A percentile compares a stretch with the other conserved stretches of the same genome.
These are phyloP conservation scores for Poeciliopsis infans DNA, from an alignment of 2,797 vertebrate genomes.

Conservation along the genomic window DNA sequence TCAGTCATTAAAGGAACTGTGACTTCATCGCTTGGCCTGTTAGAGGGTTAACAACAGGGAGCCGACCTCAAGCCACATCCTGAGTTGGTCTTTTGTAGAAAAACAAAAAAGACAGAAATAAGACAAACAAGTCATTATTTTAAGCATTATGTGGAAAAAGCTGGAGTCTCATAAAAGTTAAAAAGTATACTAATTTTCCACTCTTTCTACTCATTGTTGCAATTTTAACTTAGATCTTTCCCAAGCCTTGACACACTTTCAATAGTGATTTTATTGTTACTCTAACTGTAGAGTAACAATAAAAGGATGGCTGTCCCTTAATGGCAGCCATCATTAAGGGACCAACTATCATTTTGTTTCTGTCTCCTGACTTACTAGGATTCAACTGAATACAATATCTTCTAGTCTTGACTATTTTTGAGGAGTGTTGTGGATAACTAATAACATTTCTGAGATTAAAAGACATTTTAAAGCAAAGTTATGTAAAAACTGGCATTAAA, in stretches of 20 bases:
- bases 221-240: not conserved
- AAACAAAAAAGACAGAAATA: not conserved
- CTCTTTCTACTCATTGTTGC: not conserved
- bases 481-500: no score
- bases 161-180: not conserved
- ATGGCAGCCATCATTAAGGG: not conserved
- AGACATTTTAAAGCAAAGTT: no score
- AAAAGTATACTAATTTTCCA: no score
- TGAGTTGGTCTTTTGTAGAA: not conserved
- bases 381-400: not conserved
- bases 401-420: not conserved
- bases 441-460: not conserved
- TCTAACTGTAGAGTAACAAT: not conserved
- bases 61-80: not conserved
- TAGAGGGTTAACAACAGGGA: not conserved
- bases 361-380: not conserved
- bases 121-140: not conserved
- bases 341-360: not conserved
- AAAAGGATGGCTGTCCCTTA: no score
- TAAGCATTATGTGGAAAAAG: not conserved
- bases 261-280: not conserved
- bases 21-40: not conserved
- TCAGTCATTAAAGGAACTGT: not conserved
- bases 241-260: not conserved
- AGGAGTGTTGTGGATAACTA: not conserved